Base-by-base conservation (phyloP, 2,888 invertebrate genomes). In the Creontiades dilutus region DNA sequence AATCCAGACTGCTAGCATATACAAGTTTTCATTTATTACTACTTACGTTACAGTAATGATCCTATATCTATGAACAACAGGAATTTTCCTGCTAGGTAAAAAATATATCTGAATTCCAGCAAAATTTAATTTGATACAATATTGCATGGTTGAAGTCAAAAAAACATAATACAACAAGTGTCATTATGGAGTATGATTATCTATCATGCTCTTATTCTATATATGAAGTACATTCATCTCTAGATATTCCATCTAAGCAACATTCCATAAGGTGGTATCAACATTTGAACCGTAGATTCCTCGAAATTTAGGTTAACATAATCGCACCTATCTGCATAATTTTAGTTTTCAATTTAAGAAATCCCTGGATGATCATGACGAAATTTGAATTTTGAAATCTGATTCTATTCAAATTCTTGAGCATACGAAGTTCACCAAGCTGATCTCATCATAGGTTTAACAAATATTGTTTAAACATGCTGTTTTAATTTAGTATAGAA, bases 1-100 rank as follows among this genome's bases (percentile, higher is more conserved):
- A 89, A 91, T 82, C 89, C 86, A 16, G 90, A 90, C 75, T 90
- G 91, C 89, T 91, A 91, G 89, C 91, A 90, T 86, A 37, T 12
- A 23, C 27, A 86, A n/a, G 86, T 61, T 13, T 14, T 85, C 28
- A 61, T 68, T 86, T 75, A 75, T n/a, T 68, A 86, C 75, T 47
- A 48, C 68, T 46, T 82, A 52, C 23, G 27, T 23, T 82, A 47
- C 52, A 82, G 82, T 52, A 52, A 52, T 16, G 16, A 52, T 7
- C 52, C 13, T 52, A 52, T 52, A 11, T 52, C 13, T 52, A 52
- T 52, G 52, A 52, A 52, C 52, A 52, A 52, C 11, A 52, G 1
- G 11, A 37, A 52, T 5, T 52, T 52, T 52, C 11, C 16, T 13
- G 52, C 13, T 52, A 16, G 13, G 11, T 52, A 52, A 16, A 12